Evolutionary conservation across 2,113 vertebrate genomes (phyloP), one percentile per base, ranked within the genome.

Genomic region (Excalfactoria chinensis): DNA sequence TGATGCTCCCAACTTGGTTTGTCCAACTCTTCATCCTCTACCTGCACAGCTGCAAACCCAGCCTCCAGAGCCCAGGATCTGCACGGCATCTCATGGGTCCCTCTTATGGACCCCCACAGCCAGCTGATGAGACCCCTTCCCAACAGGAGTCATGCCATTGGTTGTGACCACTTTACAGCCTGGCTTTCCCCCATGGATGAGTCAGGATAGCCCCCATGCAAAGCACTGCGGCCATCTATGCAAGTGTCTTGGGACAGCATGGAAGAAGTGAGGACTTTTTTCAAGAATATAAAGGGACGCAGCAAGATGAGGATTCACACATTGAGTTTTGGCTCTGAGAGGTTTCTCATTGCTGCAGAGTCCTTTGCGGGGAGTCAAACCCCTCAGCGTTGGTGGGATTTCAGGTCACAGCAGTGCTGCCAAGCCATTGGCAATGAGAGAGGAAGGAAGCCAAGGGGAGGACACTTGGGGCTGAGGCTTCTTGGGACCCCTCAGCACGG

Each of bases 391-490:
- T 87, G 78, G 93, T 93, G 93, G 51, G 93, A 53, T 90, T 95
- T 93, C 91, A 95, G 93, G 93, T 79, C 93, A 77, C 72, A 88
- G 88, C 82, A 89, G 93, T 1, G 15, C 93, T 95, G 95, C 85
- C 82, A 91, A 91, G 85, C 77, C 75, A 34, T 46, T 28, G 28
- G 74, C 73, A 64, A 59, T 55, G 88, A 80, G 88, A 77, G 2
- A 49, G 58, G 32, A 86, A 49, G 48, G 41, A 88, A 23, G 30
- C 74, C 0, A 0, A 76, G 60, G 21, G 44, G 28, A 46, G 11
- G 13, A 25, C 66, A 5, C 2, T 19, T 28, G 49, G 55, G 46
- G 14, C 22, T 69, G 67, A 58, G 21, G 41, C 3, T 79, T 53
- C 59, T 71, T 49, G 41, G 6, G 7, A 19, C 3, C 4, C 40